These are phyloP conservation scores for Wiebesia pumilae DNA, from an alignment of 1,140 invertebrate genomes.

Conservation along the genomic window DNA sequence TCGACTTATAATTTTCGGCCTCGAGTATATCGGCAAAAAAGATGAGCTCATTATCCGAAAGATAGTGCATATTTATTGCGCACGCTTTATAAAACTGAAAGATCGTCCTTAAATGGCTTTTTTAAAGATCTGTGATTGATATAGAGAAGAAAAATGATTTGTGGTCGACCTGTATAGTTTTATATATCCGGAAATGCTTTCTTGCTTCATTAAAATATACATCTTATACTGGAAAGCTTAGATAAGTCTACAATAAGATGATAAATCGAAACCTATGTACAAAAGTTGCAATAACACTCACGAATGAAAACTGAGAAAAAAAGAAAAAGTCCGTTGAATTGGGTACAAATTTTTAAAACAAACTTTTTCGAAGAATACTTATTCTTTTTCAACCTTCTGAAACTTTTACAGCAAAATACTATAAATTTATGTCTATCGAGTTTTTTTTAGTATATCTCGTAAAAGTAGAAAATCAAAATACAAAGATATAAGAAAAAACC, in stretches of 20 bases:
- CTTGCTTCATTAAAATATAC: neutral
- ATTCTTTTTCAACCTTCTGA: neutral
- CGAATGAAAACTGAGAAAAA: neutral
- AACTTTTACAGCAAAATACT: conserved; percentile 9
- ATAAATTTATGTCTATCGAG: conserved; percentile 8
- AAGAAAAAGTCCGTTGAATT: neutral
- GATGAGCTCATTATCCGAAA: neutral
- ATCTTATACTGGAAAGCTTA: neutral
- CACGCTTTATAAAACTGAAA: neutral
- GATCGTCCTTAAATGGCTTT: neutral
- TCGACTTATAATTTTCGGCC: conserved; percentile 32
- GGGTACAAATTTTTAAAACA: conserved; percentile 12
- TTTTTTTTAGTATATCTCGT: conserved; percentile 5
- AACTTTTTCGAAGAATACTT: neutral
- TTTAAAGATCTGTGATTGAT: neutral
- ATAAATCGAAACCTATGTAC: neutral
- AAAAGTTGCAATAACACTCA: neutral
- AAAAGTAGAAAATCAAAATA: conserved; percentile 25
- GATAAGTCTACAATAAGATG: neutral
- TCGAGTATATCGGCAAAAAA: neutral
- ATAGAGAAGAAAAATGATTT: neutral
- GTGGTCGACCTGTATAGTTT: neutral
- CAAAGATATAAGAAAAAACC: neutral
- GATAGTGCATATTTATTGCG: neutral
- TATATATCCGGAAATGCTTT: neutral